Percentiles rank a stretch among this genome's conserved stretches.
These are phyloP conservation scores for Steinernema hermaphroditum DNA, from an alignment of 2,888 invertebrate species.

Conservation along the genomic window DNA sequence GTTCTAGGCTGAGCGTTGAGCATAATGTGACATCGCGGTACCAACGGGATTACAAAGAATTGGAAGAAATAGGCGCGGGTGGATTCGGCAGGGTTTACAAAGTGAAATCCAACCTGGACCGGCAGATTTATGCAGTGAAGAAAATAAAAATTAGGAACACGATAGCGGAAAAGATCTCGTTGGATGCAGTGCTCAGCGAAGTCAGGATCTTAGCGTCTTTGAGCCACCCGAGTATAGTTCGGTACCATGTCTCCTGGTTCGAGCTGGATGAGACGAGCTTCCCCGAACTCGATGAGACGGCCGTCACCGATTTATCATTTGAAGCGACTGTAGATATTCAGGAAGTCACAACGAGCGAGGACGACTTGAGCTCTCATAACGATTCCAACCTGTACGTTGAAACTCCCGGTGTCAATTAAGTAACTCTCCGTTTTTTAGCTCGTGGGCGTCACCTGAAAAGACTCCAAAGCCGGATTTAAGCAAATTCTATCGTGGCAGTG, in stretches of 20 bases:
- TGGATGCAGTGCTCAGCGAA: conserved; percentile 61
- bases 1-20: neutral
- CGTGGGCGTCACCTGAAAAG: neutral
- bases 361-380: neutral
- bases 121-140: conserved; percentile 67
- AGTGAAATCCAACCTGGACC: conserved; percentile 66
- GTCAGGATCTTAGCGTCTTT: conserved; percentile 66
- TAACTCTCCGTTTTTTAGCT: neutral
- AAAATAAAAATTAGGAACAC: conserved; percentile 65
- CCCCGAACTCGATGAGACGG: too few relatives aligned
- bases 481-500: neutral
- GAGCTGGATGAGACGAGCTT: conserved; percentile 53
- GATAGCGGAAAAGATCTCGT: neutral
- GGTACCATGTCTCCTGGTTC: conserved; percentile 68
- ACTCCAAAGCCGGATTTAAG: neutral
- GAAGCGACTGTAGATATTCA: neutral
- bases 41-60: conserved; percentile 47
- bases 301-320: neutral
- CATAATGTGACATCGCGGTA: conserved; percentile 35
- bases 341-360: neutral
- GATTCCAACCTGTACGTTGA: too few relatives aligned
- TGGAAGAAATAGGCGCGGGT: conserved; percentile 60
- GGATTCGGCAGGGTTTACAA: conserved; percentile 68
- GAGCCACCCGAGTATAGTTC: conserved; percentile 66
- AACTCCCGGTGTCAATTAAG: too few relatives aligned